phyloP scores from a whole-genome alignment of 2,113 vertebrate species.

The Zeus faber region DNA sequence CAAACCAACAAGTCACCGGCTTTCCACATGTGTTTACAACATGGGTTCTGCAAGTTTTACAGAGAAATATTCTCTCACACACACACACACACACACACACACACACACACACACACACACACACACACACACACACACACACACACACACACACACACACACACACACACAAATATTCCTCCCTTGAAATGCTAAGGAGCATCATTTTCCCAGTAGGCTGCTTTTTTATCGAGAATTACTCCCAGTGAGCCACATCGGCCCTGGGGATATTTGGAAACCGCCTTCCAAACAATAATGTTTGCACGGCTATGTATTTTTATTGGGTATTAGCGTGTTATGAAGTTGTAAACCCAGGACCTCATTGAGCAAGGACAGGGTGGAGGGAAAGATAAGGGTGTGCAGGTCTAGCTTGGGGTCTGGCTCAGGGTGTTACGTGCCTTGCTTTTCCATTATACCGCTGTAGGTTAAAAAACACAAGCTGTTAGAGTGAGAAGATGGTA shows the following conservation, averaged over 20 bases:
- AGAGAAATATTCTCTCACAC: no score
- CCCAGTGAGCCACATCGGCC: conserved; percentile 23
- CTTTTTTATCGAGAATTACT: conserved; percentile 4
- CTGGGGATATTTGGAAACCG: conserved; percentile 19
- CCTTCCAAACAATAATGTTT: conserved; percentile 36
- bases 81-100: not conserved
- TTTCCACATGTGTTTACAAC: no score
- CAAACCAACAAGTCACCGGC: no score
- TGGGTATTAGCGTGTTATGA: conserved; percentile 41
- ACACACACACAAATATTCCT: not conserved
- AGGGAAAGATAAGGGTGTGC: conserved; percentile 43
- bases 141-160: conserved; percentile 4
- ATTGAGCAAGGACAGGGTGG: conserved; percentile 46
- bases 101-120: not conserved
- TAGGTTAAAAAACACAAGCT: no score
- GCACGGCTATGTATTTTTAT: conserved; percentile 53
- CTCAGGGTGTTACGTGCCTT: no score
- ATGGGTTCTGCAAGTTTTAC: no score
- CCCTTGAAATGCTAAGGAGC: conserved; percentile 11
- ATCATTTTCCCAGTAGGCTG: not conserved
- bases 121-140: not conserved
- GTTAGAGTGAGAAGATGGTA: no score
- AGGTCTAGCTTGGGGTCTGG: no score
- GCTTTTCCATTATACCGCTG: no score
- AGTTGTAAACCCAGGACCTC: conserved; percentile 52